Base-by-base conservation (phyloP, 30 jellyfish, hydroid and myxozoan genomes). In the Aurelia aurita complex sp. Pacific region DNA sequence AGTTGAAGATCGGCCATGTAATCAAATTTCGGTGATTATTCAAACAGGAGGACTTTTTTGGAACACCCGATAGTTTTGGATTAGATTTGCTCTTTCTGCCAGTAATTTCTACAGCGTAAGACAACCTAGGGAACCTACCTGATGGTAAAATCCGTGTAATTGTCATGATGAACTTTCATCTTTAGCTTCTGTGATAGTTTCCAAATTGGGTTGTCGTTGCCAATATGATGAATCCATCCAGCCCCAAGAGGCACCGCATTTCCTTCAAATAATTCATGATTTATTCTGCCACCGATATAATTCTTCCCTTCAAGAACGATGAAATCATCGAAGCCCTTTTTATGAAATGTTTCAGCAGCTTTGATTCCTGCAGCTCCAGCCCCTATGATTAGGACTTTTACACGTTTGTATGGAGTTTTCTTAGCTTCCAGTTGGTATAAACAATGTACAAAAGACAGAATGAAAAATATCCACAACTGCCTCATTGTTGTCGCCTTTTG, bases 281-380 rank as follows among this genome's bases (percentile, higher is more conserved):
- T 66, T 8, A 90, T 64, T 64, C 94, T 54, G n/a, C 94, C 94
- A 23, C 94, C 94, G 55, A 90, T 70, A 74, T 76, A 76, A 34
- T 75, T 87, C 40, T 77, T 77, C 32, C 94, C 97, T 59, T 90
- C 97, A 34, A 90, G 83, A 40, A 90, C 69, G 43, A 90, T 40
- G 65, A 90, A 90, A 61, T 83, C 83, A 10, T 76, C 57, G 19
- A 82, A 5, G 18, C 94, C 94, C 12, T 76, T 69, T 46, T 35
- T 32, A 69, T 82, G 78, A 15, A 90, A 61, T 6, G 88, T 69
- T 19, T 83, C 94, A 15, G 97, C 97, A 5, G 89, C 94, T 15
- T 72, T 81, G 3, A 90, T 72, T 5, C 97, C 94, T 2, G 97
- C 76, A 16, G 74, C 66, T 10, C 97, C 97, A 59, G 97, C 97